These are phyloP conservation scores for Phyllopteryx taeniolatus DNA, from an alignment of 2,113 vertebrate genomes.

Conservation along the genomic window DNA sequence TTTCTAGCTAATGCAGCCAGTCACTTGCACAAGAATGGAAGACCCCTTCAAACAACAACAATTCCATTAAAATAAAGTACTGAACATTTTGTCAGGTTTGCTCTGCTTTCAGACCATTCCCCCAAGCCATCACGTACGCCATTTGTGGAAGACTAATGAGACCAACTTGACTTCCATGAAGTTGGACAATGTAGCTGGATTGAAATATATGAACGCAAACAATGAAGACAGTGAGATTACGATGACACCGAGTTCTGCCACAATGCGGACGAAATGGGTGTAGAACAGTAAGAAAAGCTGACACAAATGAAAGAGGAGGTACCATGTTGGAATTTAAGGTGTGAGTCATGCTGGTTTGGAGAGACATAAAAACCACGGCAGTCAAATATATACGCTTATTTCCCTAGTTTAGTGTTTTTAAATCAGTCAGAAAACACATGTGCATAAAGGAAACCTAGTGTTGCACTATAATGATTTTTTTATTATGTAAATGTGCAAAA, in stretches of 20 bases:
- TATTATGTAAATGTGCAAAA: not conserved
- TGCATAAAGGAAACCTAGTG: slow-evolving; percentile 35
- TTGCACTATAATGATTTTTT: not conserved
- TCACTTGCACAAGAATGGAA: slow-evolving; percentile 7
- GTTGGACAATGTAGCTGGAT: not conserved
- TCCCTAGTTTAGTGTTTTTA: slow-evolving; percentile 37
- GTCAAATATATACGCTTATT: slow-evolving; percentile 41
- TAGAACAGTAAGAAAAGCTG: slow-evolving; percentile 14
- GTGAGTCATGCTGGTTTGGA: slow-evolving; percentile 62
- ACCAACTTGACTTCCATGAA: not conserved
- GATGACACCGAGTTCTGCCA: not conserved
- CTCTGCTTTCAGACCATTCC: slow-evolving; percentile 20
- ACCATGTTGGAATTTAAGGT: slow-evolving; percentile 52
- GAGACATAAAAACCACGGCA: slow-evolving; percentile 58
- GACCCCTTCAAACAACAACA: not conserved
- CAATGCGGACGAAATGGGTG: not conserved
- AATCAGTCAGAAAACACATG: slow-evolving; percentile 21
- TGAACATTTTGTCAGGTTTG: slow-evolving; percentile 28
- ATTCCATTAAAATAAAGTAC: slow-evolving; percentile 8
- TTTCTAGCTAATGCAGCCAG: slow-evolving; percentile 48
- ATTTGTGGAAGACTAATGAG: slow-evolving; percentile 16
- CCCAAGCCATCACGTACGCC: slow-evolving; percentile 21
- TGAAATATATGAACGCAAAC: not conserved
- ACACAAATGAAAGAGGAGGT: slow-evolving; percentile 23
- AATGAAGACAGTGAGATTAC: not conserved